These are phyloP conservation scores for Ganaspis brasiliensis DNA, from an alignment of 2,888 invertebrate genomes.

Conservation along the genomic window DNA sequence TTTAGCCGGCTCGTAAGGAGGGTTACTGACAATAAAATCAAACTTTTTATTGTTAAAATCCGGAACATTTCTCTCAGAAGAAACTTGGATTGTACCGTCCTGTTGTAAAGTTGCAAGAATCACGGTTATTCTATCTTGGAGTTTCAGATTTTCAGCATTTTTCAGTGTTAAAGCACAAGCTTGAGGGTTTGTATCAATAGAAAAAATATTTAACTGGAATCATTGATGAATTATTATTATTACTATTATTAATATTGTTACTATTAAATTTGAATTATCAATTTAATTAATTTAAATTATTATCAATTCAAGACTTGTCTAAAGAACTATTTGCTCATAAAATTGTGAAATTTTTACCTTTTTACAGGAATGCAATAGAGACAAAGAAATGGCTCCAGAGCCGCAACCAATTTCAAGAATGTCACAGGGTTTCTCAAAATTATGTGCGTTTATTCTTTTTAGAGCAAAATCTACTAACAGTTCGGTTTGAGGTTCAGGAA, in stretches of 20 bases:
- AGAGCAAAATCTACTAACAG: slow-evolving; percentile 83
- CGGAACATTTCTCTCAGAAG: slow-evolving; percentile 47
- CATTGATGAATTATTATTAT: too few relatives aligned
- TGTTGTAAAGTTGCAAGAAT: slow-evolving; percentile 81
- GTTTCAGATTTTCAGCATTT: slow-evolving; percentile 82
- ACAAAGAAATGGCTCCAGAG: slow-evolving; percentile 85
- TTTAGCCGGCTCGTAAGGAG: slow-evolving; percentile 85
- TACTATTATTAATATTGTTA: too few relatives aligned
- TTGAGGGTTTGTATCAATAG: slow-evolving; percentile 83
- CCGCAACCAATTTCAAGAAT: slow-evolving; percentile 86
- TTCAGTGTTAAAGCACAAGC: slow-evolving; percentile 84
- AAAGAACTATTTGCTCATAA: too few relatives aligned
- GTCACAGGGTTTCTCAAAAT: slow-evolving; percentile 64
- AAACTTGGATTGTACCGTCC: slow-evolving; percentile 72
- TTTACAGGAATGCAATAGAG: slow-evolving; percentile 81
- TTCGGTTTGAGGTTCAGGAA: slow-evolving; percentile 88
- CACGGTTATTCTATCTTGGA: slow-evolving; percentile 81
- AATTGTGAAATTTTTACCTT: slow-evolving; percentile 60
- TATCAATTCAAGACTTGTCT: too few relatives aligned
- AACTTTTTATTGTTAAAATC: slow-evolving; percentile 76
- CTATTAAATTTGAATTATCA: too few relatives aligned
- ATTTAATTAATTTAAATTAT: too few relatives aligned
- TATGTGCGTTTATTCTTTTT: slow-evolving; percentile 65
- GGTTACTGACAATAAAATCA: slow-evolving; percentile 87
- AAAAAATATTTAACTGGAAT: slow-evolving; percentile 80